Base-by-base conservation (phyloP, 1,140 invertebrate genomes). In the Triops cancriformis region DNA sequence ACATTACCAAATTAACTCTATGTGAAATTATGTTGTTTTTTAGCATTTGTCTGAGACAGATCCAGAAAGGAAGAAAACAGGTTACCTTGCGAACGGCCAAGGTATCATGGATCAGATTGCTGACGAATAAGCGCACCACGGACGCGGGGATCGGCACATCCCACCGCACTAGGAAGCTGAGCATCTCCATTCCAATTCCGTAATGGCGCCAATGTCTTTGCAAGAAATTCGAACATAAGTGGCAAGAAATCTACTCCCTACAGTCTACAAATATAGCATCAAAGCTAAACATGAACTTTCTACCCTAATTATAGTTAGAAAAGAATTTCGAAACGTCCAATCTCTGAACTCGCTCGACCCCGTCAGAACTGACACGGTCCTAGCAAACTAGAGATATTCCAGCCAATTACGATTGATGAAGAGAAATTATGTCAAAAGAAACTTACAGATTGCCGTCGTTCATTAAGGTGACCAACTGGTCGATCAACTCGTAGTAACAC, bases 141-240 rank as follows among this genome's bases (percentile, higher is more conserved):
- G 85, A 82, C 0, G 87, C 79, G 0, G 91, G 88, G 82, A 91
- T 90, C 6, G 84, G 84, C 7, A 91, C 86, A 82, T 95, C 91
- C 7, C 90, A 86, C 80, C 94, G 89, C 1, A 93, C 87, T 37
- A 95, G 86, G 64, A 89, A 84, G 11, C 87, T 86, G 7, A 97
- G 85, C 82, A 96, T 89, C 72, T 88, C 88, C 81, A 94, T 88
- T 26, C 89, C 89, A 83, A 96, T 89, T 73, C 91, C 87, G 76
- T 91, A 87, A 81, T 93, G 91, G 26, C 93, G 86, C 94, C 94
- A 95, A 83, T 94, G 92, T 27, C 73, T 72, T 37, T 7, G 42
- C 37, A 77, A 14, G 14, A 18, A 64, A 64, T n/a, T 2, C 14
- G 14, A 64, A 64, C 3, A 23, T n/a, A 23, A 64, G 23, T 37